Conservation (phyloP, 2,113 vertebrate genomes). For the Malurus melanocephalus region DNA sequence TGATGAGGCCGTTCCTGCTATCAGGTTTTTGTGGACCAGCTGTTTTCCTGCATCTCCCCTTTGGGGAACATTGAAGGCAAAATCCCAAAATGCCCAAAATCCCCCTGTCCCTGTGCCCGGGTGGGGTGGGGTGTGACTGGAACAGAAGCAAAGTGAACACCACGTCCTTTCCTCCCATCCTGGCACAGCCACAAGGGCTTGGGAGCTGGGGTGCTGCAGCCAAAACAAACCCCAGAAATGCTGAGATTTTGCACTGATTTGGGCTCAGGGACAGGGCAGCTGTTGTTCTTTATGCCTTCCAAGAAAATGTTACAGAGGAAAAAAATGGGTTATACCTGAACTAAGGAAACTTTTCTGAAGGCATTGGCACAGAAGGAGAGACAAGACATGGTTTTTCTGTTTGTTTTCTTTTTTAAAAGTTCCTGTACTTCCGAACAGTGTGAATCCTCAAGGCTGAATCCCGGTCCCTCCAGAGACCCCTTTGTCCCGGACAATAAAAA, state of each 20-base stretch:
- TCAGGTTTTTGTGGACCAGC: fast-evolving
- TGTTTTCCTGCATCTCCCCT: neutral
- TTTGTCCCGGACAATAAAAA: neutral
- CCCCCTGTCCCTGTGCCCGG: neutral
- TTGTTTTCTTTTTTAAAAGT: neutral
- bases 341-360: neutral
- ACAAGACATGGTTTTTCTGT: neutral
- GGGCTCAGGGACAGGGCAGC: neutral
- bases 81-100: neutral
- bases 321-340: neutral
- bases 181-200: fast-evolving
- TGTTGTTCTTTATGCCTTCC: neutral
- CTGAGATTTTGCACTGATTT: neutral
- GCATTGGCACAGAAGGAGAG: neutral
- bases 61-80: neutral
- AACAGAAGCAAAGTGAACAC: neutral
- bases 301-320: neutral
- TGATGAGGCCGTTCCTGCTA: neutral
- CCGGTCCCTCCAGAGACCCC: neutral
- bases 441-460: neutral
- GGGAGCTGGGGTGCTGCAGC: neutral
- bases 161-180: fast-evolving
- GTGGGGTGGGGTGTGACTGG: neutral
- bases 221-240: neutral
- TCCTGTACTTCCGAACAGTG: neutral